These are phyloP conservation scores for Nomada hirtipes DNA, from an alignment of 2,888 invertebrate genomes.

Conservation along the genomic window DNA sequence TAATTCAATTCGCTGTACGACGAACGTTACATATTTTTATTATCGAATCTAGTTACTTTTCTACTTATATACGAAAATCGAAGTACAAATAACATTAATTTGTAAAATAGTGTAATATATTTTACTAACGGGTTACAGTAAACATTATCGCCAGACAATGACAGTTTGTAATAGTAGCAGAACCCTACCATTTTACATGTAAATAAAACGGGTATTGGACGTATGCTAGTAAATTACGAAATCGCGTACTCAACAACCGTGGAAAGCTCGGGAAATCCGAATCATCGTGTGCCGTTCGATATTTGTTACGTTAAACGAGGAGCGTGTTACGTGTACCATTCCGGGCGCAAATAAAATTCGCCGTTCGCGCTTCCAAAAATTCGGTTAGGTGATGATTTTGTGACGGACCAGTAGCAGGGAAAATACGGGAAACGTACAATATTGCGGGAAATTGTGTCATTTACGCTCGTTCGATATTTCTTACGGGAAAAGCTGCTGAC, in stretches of 20 bases:
- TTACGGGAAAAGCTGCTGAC: constrained; percentile 75
- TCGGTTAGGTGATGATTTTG: background rate
- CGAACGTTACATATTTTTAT: too few relatives aligned
- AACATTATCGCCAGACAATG: background rate
- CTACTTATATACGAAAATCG: background rate
- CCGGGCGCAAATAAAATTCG: constrained; percentile 10
- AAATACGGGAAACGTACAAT: background rate
- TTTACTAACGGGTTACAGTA: background rate
- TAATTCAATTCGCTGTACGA: background rate
- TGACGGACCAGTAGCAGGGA: background rate
- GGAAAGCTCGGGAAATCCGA: constrained; percentile 69
- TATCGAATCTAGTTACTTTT: background rate
- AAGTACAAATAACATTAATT: background rate
- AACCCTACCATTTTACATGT: background rate
- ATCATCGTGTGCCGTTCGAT: constrained; percentile 68
- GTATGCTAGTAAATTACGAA: constrained; percentile 62
- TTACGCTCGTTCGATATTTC: constrained; percentile 77
- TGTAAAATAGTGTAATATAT: background rate
- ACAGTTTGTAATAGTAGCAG: background rate
- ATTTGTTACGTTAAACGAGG: constrained; percentile 57
- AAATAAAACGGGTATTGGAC: constrained; percentile 31
- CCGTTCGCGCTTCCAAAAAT: constrained; percentile 5
- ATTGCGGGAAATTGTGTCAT: constrained; percentile 74
- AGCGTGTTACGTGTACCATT: constrained; percentile 36
- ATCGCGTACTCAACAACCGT: constrained; percentile 53